Base-by-base conservation (phyloP, 2,113 vertebrate species). In the Helogale parvula region DNA sequence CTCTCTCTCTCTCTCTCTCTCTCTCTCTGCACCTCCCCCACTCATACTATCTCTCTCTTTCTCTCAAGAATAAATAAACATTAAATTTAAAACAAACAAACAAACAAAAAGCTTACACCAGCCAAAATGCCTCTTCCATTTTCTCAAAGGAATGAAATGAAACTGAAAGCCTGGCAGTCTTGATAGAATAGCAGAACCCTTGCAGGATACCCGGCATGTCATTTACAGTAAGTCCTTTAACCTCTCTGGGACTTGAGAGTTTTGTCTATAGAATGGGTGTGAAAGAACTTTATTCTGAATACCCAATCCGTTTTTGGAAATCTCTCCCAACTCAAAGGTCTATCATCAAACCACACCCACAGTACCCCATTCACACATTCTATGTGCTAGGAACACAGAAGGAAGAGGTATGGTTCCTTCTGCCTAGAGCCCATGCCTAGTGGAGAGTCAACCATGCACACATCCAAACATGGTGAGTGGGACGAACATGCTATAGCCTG, bases 301-400 rank as follows among this genome's bases (percentile, higher is more conserved):
- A 76, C 10, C 29, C 17, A 93, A 29, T 47, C n/a, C 72, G 45
- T 21, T 86, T 90, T 47, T 74, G 83, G 88, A 81, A 90, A 74
- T 15, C 2, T 76, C 41, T 92, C 79, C 25, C 47, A 90, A 45
- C 52, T 90, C 17, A 1, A 88, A 94, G 88, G 63, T 71, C 11
- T 79, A 10, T 3, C 3, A 91, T 89, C 25, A 63, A 41, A 50
- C 72, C 84, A 90, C 86, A 72, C 41, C 31, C 35, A 7, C 6
- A 27, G 2, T 31, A 31, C 6, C 4, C 57, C 60, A 47, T 57
- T 38, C 52, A 76, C 25, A 17, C 8, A 21, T 1, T 11, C 1
- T 25, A 7, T 4, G 1, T 2, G 5, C 13, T 29, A 33, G 33
- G 45, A 77, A 66, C 19, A 4, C 0, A 13, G 54, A 52, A 27